Conservation (phyloP, 2,888 invertebrate species). For the Eupsilia transversa region DNA sequence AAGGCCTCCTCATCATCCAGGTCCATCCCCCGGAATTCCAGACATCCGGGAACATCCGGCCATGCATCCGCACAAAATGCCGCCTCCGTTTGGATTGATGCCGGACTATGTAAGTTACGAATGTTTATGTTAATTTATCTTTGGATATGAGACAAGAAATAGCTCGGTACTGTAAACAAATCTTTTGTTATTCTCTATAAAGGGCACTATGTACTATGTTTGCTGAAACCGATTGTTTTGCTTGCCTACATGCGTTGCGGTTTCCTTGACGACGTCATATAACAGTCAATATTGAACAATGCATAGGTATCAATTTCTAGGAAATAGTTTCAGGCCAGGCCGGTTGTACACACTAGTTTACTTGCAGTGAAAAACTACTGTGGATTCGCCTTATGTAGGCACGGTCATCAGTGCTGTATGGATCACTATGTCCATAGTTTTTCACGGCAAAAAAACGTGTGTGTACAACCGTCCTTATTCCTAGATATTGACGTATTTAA, state of each 20-base stretch:
- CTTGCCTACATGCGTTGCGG: neutral
- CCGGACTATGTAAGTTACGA: conserved; percentile 47
- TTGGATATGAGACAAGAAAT: neutral
- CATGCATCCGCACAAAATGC: conserved; percentile 15
- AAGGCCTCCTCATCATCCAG: neutral
- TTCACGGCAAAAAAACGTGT: too few relatives aligned
- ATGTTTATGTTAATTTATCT: conserved; percentile 19
- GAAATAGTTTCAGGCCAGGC: too few relatives aligned
- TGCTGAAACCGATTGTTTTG: neutral
- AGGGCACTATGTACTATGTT: neutral
- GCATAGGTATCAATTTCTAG: too few relatives aligned
- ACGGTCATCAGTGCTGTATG: too few relatives aligned
- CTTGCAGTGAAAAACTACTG: too few relatives aligned
- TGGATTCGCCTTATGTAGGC: too few relatives aligned
- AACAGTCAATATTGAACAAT: neutral
- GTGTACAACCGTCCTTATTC: neutral
- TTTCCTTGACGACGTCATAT: neutral
- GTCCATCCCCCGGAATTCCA: too few relatives aligned
- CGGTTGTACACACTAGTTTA: too few relatives aligned
- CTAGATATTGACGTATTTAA: too few relatives aligned
- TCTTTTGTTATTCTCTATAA: conserved; percentile 1
- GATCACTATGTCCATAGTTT: too few relatives aligned
- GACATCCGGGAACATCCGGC: neutral
- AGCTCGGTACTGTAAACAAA: neutral
- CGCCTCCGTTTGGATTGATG: neutral